Conservation (phyloP, 1,140 invertebrate genomes). For the Trichonephila inaurata region DNA sequence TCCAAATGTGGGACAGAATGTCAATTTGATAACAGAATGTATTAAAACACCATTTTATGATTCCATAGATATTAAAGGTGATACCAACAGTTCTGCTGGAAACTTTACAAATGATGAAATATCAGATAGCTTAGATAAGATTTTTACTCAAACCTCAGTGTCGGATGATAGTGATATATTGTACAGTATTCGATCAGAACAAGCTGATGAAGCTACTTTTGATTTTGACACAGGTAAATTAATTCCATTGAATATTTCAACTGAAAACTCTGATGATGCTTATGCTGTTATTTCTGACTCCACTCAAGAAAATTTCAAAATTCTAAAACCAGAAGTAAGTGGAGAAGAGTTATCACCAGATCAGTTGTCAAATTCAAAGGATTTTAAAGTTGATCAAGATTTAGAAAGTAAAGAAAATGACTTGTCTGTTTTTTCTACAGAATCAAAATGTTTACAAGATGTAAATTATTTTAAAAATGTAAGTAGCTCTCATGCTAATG, state of each 20-base stretch:
- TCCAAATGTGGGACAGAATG: not conserved
- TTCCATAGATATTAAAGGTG: not conserved
- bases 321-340: not conserved
- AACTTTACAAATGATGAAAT: constrained; percentile 39
- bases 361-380: not conserved
- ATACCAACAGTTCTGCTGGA: not conserved
- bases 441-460: not conserved
- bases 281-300: not conserved
- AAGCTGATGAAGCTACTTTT: not conserved
- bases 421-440: not conserved
- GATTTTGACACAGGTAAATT: constrained; percentile 10
- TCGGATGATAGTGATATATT: not conserved
- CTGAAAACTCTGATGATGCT: not conserved
- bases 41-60: not conserved
- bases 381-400: not conserved
- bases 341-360: not conserved
- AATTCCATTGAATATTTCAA: not conserved
- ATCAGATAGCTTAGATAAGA: constrained; percentile 44
- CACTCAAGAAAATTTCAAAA: not conserved
- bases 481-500: not conserved
- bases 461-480: not conserved
- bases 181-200: not conserved
- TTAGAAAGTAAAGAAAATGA: not conserved
- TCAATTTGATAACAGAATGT: not conserved
- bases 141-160: not conserved